Evolutionary conservation across 2,888 invertebrate species (phyloP).

Genomic region (Tortrix viridana): DNA sequence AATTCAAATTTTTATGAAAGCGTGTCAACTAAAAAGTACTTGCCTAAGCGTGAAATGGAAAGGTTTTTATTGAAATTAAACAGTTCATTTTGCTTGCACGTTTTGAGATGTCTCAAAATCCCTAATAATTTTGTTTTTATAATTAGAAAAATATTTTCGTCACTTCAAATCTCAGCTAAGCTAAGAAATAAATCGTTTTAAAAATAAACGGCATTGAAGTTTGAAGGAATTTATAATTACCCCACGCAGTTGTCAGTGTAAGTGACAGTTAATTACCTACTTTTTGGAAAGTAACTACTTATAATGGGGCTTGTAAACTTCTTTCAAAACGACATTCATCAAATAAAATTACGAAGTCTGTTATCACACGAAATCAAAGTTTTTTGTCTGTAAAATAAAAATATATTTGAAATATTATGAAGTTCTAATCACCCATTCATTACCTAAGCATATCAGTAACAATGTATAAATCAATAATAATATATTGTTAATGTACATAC

Average conservation of each 20-base stretch:
- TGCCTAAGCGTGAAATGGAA: too few species aligned
- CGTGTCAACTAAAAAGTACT: too few species aligned
- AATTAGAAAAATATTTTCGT: not conserved
- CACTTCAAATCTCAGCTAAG: not conserved
- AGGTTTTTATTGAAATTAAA: too few species aligned
- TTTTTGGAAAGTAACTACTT: not conserved
- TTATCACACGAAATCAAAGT: too few species aligned
- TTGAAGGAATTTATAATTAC: conserved; percentile 9
- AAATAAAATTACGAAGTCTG: too few species aligned
- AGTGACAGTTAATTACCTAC: conserved; percentile 20
- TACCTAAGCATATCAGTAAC: conserved; percentile 72
- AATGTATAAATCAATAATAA: conserved; percentile 51
- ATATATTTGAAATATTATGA: conserved; percentile 24
- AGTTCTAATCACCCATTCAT: conserved; percentile 48
- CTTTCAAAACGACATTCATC: too few species aligned
- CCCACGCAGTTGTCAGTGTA: conserved; percentile 13
- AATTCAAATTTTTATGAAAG: too few species aligned
- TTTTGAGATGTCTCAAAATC: too few species aligned
- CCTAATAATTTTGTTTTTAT: not conserved
- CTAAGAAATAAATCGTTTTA: not conserved
- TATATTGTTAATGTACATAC: conserved; percentile 47
- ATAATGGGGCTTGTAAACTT: not conserved
- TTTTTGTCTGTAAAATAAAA: conserved; percentile 11
- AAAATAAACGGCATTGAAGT: not conserved
- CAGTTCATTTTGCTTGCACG: too few species aligned